Base-by-base conservation (phyloP, 2,888 invertebrate genomes). In the Blomia tropicalis region DNA sequence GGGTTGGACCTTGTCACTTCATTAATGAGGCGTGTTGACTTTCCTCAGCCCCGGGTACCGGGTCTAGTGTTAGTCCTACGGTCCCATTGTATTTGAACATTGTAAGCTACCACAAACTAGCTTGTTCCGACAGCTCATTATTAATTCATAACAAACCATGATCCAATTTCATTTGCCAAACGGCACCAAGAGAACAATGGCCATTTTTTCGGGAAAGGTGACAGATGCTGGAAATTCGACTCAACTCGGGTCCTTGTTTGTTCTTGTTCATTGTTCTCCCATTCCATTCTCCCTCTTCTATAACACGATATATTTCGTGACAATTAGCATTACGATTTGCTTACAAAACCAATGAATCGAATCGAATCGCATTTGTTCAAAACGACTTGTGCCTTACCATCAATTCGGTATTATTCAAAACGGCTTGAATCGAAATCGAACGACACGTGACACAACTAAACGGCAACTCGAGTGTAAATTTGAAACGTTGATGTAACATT, bases 111-210 rank as follows among this genome's bases (percentile, higher is more conserved):
- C 7, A 19, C 7, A 47, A n/a, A n/a, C n/a, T n/a, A 7, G 51
- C 51, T 47, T 47, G 51, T 47, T 27, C 51, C 27, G 22, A 47
- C 51, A 47, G 51, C 51, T 47, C 51, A 47, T 47, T 47, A 47
- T 47, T 47, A 47, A 47, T 47, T 47, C 51, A 47, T 47, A 47
- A 47, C 51, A 47, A 7, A 22, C 7, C 14, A n/a, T 19, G 51
- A 47, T 47, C 51, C 51, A 47, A 47, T 47, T 47, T 47, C 51
- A n/a, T n/a, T n/a, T n/a, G n/a, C n/a, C n/a, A n/a, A n/a, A n/a
- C n/a, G n/a, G n/a, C n/a, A n/a, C n/a, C n/a, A n/a, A n/a, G n/a
- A n/a, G n/a, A n/a, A n/a, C n/a, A n/a, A n/a, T n/a, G n/a, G n/a
- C n/a, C n/a, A n/a, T n/a, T n/a, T n/a, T n/a, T n/a, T n/a, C n/a